phyloP scores from a whole-genome alignment of 2,113 vertebrate genomes.

The Siphamia tubifer region DNA sequence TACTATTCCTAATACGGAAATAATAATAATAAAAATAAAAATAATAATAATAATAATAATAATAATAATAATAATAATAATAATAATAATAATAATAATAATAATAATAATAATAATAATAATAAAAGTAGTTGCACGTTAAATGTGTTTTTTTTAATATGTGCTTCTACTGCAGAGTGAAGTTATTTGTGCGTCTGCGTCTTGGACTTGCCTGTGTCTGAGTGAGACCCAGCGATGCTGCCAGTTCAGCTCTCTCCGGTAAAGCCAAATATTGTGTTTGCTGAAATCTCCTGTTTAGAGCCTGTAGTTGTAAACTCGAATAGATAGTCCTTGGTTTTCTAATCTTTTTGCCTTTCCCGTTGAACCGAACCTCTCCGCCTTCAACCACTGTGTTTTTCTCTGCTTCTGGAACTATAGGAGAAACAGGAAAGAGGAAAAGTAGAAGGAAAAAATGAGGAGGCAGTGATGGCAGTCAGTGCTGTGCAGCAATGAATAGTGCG shows the following conservation, averaged over 20 bases:
- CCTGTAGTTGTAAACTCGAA: slow-evolving; percentile 98
- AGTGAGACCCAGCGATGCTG: slow-evolving; percentile 96
- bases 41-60: slow-evolving; percentile 2
- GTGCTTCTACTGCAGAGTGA: neutral
- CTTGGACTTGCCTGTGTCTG: slow-evolving; percentile 91
- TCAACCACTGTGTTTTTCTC: slow-evolving; percentile 99
- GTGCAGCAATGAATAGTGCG: slow-evolving; percentile 80
- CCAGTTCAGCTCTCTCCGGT: slow-evolving; percentile 96
- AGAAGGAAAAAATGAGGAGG: slow-evolving; percentile 38
- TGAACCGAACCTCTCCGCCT: slow-evolving; percentile 98
- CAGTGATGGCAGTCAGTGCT: slow-evolving; percentile 70
- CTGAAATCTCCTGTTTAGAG: slow-evolving; percentile 97
- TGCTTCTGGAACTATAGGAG: slow-evolving; percentile 81
- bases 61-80: too few species aligned
- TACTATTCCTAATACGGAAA: neutral
- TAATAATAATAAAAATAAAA: neutral
- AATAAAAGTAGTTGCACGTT: neutral
- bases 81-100: too few species aligned
- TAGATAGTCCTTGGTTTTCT: slow-evolving; percentile 99
- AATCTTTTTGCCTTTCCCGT: slow-evolving; percentile 99
- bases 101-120: too few species aligned
- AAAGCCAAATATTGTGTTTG: slow-evolving; percentile 98
- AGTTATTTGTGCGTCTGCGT: neutral
- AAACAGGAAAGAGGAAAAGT: neutral
- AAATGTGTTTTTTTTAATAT: neutral